Percentiles rank a stretch among this genome's conserved stretches.
phyloP scores from a whole-genome alignment of 2,888 invertebrate species.

The Strigamia crassipes region DNA sequence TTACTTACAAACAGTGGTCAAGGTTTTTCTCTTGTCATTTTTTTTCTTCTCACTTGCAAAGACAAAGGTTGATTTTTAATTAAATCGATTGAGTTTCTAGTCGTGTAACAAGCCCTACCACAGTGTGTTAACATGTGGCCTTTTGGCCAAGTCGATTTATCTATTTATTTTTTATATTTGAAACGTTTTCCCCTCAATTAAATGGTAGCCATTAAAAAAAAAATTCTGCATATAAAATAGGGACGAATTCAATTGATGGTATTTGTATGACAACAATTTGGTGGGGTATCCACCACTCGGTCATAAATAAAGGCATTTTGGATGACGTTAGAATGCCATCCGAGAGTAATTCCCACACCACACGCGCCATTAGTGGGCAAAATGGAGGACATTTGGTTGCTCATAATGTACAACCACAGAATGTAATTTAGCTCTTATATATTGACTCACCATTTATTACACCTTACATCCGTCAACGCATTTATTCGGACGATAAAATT shows the following conservation, averaged over 20 bases:
- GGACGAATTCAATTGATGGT: neutral
- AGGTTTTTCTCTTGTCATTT: slow-evolving; percentile 21
- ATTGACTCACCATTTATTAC: slow-evolving; percentile 32
- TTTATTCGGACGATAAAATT: neutral
- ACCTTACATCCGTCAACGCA: slow-evolving; percentile 10
- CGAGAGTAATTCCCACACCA: slow-evolving; percentile 15
- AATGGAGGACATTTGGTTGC: slow-evolving; percentile 13
- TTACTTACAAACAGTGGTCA: slow-evolving; percentile 35
- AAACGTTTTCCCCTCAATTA: neutral
- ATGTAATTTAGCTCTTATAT: slow-evolving; percentile 29
- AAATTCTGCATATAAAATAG: neutral
- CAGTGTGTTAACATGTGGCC: neutral
- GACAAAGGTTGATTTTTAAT: slow-evolving; percentile 27
- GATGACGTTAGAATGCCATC: slow-evolving; percentile 2
- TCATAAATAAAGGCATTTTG: slow-evolving; percentile 36
- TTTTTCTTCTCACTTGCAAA: neutral
- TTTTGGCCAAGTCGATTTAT: neutral
- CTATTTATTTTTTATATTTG: neutral
- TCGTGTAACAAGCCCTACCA: neutral
- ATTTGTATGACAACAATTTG: neutral
- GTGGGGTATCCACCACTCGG: neutral
- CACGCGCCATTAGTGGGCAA: slow-evolving; percentile 33
- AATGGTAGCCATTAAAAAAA: neutral
- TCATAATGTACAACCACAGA: slow-evolving; percentile 35
- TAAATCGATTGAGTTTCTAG: slow-evolving; percentile 24